Percentiles rank a stretch among this genome's conserved stretches.
Conservation (phyloP, 2,113 vertebrate species). For the Accipiter cooperii region DNA sequence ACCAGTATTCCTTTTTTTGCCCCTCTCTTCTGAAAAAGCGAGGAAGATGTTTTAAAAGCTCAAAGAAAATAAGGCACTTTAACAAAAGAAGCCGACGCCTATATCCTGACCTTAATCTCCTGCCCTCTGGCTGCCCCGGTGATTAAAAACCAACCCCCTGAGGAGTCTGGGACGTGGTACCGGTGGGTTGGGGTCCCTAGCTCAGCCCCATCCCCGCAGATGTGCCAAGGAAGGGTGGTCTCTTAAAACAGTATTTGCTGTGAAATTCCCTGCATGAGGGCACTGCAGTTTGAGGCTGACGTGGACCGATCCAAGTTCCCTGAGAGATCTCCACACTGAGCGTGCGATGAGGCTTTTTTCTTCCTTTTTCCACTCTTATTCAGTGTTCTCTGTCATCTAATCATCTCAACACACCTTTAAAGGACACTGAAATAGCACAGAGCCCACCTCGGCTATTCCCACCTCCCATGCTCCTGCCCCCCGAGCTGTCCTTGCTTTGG, state of each 20-base stretch:
- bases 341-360: neutral
- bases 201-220: neutral
- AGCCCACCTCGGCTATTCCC: neutral
- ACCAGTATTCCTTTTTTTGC: neutral
- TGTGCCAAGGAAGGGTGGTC: neutral
- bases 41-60: constrained; percentile 20
- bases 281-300: neutral
- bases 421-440: neutral
- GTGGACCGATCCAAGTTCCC: fast-evolving
- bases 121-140: neutral
- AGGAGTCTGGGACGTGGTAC: neutral
- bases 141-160: neutral
- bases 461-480: neutral
- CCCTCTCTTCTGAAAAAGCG: neutral
- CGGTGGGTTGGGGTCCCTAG: neutral
- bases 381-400: neutral
- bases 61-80: constrained; percentile 57
- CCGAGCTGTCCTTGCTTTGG: neutral
- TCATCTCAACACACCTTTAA: neutral
- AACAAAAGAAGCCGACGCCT: constrained; percentile 4
- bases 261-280: neutral
- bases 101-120: neutral
- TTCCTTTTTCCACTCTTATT: neutral
- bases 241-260: neutral
- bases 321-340: neutral